Conservation (phyloP, 2,797 vertebrate species). For the Sebastes vulpes region DNA sequence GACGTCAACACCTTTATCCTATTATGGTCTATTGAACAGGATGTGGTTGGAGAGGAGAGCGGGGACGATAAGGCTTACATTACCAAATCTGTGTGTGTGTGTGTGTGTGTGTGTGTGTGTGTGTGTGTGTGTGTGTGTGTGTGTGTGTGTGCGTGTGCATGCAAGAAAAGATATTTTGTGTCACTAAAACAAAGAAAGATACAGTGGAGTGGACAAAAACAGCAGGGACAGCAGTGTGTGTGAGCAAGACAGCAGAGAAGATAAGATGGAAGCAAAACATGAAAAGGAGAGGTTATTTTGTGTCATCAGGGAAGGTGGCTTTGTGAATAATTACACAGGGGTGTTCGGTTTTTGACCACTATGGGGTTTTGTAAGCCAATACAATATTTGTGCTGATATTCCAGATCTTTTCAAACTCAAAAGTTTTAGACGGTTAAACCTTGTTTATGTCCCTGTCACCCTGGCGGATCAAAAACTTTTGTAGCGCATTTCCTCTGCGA, state of each 20-base stretch:
- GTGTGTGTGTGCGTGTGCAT: conserved; percentile 4
- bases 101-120: conserved; percentile 9
- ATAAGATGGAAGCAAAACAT: not conserved
- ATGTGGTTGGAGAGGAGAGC: conserved; percentile 40
- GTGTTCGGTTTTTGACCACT: not conserved
- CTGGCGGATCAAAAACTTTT: not conserved
- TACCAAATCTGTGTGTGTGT: conserved; percentile 23
- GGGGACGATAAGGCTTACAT: conserved; percentile 49
- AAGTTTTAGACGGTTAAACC: not conserved
- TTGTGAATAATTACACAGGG: conserved; percentile 56
- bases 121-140: conserved; percentile 7
- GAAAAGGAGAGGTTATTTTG: conserved; percentile 16
- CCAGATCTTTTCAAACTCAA: not conserved
- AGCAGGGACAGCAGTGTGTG: not conserved
- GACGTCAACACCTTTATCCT: conserved; percentile 56
- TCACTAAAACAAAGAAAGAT: conserved; percentile 46
- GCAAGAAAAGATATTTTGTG: conserved; percentile 10
- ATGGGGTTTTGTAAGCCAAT: not conserved
- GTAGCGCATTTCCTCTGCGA: not conserved
- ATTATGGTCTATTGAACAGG: conserved; percentile 64
- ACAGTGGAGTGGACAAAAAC: conserved; percentile 14
- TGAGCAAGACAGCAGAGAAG: not conserved
- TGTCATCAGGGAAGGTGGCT: conserved; percentile 39
- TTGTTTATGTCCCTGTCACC: not conserved
- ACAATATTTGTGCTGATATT: not conserved